phyloP scores from a whole-genome alignment of 2,888 invertebrate genomes.

The Cheilosia impressa region DNA sequence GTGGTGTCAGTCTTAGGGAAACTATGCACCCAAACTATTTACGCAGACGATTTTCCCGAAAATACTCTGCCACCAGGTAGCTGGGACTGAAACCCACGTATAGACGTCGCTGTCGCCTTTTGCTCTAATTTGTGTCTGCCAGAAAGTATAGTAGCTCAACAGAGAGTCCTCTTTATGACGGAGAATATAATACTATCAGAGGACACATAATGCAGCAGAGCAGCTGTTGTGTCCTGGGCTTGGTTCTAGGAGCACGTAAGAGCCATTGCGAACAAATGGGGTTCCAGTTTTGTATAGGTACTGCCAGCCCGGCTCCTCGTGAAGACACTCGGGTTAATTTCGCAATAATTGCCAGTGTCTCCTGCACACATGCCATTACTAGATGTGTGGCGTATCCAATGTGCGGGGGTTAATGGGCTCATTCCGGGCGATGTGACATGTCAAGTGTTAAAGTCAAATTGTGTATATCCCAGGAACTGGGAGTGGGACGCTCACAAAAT shows the following conservation, averaged over 20 bases:
- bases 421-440: conserved; percentile 60
- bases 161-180: conserved; percentile 46
- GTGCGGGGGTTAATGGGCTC: conserved; percentile 67
- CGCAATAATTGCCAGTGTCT: conserved; percentile 66
- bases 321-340: conserved; percentile 51
- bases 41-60: conserved; percentile 38
- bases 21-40: conserved; percentile 31
- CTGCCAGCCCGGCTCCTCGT: background rate
- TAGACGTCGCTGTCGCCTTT: too few species aligned
- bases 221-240: conserved; percentile 17
- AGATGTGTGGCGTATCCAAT: conserved; percentile 36
- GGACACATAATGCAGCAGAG: conserved; percentile 21
- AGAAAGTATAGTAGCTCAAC: conserved; percentile 30
- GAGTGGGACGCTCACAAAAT: conserved; percentile 28
- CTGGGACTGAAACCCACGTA: conserved; percentile 28
- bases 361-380: conserved; percentile 33
- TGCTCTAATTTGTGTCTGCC: conserved; percentile 35
- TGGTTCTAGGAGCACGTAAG: background rate
- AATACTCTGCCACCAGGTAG: conserved; percentile 5
- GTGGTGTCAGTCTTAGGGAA: conserved; percentile 18
- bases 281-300: background rate
- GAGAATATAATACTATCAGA: conserved; percentile 57
- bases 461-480: conserved; percentile 19
- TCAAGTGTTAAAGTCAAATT: conserved; percentile 71
- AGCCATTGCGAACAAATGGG: conserved; percentile 18